A percentile compares a stretch with the other conserved stretches of the same genome.
These are phyloP conservation scores for Corythaeola cristata DNA, from an alignment of 2,113 vertebrate genomes.

Conservation along the genomic window DNA sequence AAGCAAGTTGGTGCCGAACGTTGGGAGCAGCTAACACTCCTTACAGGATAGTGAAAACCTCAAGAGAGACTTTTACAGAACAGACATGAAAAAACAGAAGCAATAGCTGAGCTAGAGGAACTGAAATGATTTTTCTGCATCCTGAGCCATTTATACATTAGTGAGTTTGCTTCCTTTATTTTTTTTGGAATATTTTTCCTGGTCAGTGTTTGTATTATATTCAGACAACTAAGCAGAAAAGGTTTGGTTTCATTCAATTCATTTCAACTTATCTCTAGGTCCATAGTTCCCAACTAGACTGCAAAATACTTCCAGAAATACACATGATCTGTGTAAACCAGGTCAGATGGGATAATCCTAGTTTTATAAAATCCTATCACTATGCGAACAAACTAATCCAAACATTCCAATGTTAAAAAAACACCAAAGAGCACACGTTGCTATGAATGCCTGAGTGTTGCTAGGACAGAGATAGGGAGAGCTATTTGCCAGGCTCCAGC, in stretches of 20 bases:
- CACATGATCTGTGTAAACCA: not conserved
- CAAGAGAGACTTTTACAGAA: not conserved
- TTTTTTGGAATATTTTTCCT: not conserved
- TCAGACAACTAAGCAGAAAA: not conserved
- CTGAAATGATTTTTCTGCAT: not conserved
- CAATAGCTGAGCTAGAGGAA: not conserved
- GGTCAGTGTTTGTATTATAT: not conserved
- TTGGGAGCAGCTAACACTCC: not conserved
- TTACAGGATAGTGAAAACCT: not conserved
- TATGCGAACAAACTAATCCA: not conserved
- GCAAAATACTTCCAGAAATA: not conserved
- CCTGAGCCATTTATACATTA: not conserved
- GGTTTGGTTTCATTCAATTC: not conserved
- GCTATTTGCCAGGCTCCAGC: not conserved
- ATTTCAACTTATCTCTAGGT: not conserved
- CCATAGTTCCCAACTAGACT: rapidly evolving
- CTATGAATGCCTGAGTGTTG: not conserved
- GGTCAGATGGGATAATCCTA: not conserved
- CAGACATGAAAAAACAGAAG: not conserved
- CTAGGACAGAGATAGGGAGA: not conserved
- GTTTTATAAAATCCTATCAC: not conserved
- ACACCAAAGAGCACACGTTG: not conserved
- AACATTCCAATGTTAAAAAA: not conserved
- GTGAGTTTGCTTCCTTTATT: not conserved
- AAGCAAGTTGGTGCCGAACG: not conserved